phyloP scores from a whole-genome alignment of 2,888 invertebrate genomes.

The Dorcus parallelipipedus region DNA sequence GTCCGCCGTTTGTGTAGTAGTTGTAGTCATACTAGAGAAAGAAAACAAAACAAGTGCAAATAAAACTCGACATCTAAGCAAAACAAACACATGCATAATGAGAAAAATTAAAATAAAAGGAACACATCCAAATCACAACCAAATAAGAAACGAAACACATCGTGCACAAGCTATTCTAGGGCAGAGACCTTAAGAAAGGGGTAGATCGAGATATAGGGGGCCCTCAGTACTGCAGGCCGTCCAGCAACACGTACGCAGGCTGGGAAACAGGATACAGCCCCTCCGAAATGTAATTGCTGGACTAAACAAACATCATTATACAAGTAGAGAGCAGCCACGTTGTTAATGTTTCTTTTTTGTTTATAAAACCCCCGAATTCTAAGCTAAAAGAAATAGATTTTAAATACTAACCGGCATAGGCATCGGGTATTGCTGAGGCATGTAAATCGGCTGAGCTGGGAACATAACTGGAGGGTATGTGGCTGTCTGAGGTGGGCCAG shows the following conservation, averaged over 20 bases:
- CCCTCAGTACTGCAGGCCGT: slow-evolving; percentile 62
- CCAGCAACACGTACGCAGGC: slow-evolving; percentile 60
- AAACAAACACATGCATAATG: slow-evolving; percentile 4
- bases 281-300: slow-evolving; percentile 51
- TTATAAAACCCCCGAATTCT: no score
- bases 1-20: slow-evolving; percentile 42
- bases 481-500: slow-evolving; percentile 44
- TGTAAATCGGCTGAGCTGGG: slow-evolving; percentile 46
- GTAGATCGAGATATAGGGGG: slow-evolving; percentile 40
- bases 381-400: no score
- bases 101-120: neutral
- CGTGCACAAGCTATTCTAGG: slow-evolving; percentile 28
- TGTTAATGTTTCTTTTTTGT: no score
- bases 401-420: slow-evolving; percentile 45
- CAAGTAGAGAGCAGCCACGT: slow-evolving; percentile 1
- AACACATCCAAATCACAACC: neutral
- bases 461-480: slow-evolving; percentile 47
- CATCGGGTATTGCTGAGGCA: slow-evolving; percentile 52
- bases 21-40: slow-evolving; percentile 43
- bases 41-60: neutral
- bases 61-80: neutral
- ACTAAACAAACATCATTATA: slow-evolving; percentile 33
- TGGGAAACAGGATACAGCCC: slow-evolving; percentile 58
- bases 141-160: slow-evolving; percentile 5
- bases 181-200: slow-evolving; percentile 46